Conservation (phyloP, 2,797 vertebrate species). For the Acanthurus tractus region DNA sequence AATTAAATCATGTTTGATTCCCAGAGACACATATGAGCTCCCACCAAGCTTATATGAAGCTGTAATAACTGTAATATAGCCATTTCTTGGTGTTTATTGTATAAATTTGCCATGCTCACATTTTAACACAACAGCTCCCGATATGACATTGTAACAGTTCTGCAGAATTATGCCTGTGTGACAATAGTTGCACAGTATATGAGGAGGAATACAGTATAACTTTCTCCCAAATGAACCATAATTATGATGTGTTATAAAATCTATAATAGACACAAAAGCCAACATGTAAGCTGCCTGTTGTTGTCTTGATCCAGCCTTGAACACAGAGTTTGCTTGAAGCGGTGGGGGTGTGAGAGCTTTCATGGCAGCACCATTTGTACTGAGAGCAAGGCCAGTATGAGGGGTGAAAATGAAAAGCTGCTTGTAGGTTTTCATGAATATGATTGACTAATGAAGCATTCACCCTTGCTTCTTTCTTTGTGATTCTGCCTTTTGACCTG, state of each 20-base stretch:
- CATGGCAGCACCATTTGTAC: neutral
- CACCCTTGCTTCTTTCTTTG: conserved; percentile 5
- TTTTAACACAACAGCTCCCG: neutral
- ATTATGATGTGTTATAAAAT: neutral
- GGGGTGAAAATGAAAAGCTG: conserved; percentile 21
- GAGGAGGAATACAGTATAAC: neutral
- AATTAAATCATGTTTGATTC: conserved; percentile 26
- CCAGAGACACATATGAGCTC: neutral
- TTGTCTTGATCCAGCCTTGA: conserved; percentile 4
- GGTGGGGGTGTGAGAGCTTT: conserved; percentile 4
- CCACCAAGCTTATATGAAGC: conserved; percentile 6
- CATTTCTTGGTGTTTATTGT: conserved; percentile 14
- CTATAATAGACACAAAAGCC: neutral
- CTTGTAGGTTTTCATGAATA: conserved; percentile 28
- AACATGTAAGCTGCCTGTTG: conserved; percentile 2
- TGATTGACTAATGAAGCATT: conserved; percentile 38
- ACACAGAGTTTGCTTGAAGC: neutral
- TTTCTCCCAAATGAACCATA: neutral
- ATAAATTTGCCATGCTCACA: conserved; percentile 12
- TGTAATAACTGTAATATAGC: conserved; percentile 4
- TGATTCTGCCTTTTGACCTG: conserved; percentile 30
- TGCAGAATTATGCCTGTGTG: conserved; percentile 4
- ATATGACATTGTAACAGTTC: neutral
- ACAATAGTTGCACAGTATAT: conserved; percentile 10
- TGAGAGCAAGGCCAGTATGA: neutral